These are phyloP conservation scores for Aethes cnicana DNA, from an alignment of 2,888 invertebrate genomes.

Conservation along the genomic window DNA sequence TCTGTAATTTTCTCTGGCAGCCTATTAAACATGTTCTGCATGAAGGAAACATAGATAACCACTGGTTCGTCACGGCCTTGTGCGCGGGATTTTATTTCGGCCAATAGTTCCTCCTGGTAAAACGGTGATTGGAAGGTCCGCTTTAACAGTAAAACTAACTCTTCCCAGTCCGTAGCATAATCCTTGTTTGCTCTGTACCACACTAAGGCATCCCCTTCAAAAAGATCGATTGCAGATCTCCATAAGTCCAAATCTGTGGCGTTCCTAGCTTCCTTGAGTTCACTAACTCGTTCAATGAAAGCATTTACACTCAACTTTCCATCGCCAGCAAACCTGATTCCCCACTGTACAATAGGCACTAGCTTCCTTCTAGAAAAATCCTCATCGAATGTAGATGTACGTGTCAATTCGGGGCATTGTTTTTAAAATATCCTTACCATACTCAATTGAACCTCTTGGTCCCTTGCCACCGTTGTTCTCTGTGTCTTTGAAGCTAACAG, in stretches of 20 bases:
- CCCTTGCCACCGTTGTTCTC: too few relatives aligned
- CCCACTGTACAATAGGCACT: slow-evolving; percentile 4
- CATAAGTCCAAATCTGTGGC: neutral
- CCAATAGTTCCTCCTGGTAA: slow-evolving; percentile 9
- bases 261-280: neutral
- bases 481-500: too few relatives aligned
- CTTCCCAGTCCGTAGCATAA: neutral
- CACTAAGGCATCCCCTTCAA: slow-evolving; percentile 27
- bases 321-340: neutral
- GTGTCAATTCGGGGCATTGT: neutral
- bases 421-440: too few relatives aligned
- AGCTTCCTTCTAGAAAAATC: neutral
- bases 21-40: slow-evolving; percentile 26
- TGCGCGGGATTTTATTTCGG: slow-evolving; percentile 15
- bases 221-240: slow-evolving; percentile 27
- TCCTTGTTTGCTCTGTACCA: slow-evolving; percentile 26
- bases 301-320: neutral
- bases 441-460: neutral
- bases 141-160: neutral
- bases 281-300: neutral
- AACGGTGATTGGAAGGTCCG: slow-evolving; percentile 2
- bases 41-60: slow-evolving; percentile 10
- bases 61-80: slow-evolving; percentile 7
- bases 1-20: neutral
- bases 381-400: neutral